Percentiles rank a stretch among this genome's conserved stretches.
Conservation (phyloP, 2,888 invertebrate species). For the Hoplodrina ambigua region DNA sequence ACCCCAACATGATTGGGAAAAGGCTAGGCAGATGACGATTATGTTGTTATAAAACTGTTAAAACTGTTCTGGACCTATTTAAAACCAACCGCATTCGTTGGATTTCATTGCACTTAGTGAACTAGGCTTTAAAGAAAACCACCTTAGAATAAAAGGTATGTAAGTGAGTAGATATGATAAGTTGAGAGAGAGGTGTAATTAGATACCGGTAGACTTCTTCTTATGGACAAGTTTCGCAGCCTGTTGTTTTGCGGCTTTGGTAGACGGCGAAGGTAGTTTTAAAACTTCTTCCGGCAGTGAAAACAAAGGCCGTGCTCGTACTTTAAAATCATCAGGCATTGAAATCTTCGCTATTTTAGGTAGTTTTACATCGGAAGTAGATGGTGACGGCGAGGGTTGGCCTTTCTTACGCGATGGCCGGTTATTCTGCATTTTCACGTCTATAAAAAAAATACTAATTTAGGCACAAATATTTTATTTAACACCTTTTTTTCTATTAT, state of each 20-base stretch:
- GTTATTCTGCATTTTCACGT: slow-evolving; percentile 65
- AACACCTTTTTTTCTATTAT: no score
- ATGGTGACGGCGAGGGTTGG: slow-evolving; percentile 73
- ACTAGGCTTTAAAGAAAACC: no score
- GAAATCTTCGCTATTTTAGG: slow-evolving; percentile 89
- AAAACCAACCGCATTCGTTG: no score
- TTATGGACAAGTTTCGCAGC: slow-evolving; percentile 48
- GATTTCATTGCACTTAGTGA: no score
- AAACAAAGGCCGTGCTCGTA: slow-evolving; percentile 90
- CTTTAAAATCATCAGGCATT: slow-evolving; percentile 90
- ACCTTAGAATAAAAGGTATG: no score
- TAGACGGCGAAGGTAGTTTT: slow-evolving; percentile 82
- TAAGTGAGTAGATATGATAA: neutral
- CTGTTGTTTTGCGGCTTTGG: slow-evolving; percentile 72
- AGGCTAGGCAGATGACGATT: no score
- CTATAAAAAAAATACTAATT: slow-evolving; percentile 13
- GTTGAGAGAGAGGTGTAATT: slow-evolving; percentile 8
- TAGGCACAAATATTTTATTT: no score
- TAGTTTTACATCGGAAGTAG: slow-evolving; percentile 86
- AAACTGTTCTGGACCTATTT: no score
- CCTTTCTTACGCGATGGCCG: slow-evolving; percentile 85
- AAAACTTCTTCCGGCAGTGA: slow-evolving; percentile 92
- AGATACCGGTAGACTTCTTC: slow-evolving; percentile 80
- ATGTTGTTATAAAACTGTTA: no score
- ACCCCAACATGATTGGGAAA: no score